A percentile compares a stretch with the other conserved stretches of the same genome.
phyloP scores from a whole-genome alignment of 2,113 vertebrate species.

The Varanus salvator region DNA sequence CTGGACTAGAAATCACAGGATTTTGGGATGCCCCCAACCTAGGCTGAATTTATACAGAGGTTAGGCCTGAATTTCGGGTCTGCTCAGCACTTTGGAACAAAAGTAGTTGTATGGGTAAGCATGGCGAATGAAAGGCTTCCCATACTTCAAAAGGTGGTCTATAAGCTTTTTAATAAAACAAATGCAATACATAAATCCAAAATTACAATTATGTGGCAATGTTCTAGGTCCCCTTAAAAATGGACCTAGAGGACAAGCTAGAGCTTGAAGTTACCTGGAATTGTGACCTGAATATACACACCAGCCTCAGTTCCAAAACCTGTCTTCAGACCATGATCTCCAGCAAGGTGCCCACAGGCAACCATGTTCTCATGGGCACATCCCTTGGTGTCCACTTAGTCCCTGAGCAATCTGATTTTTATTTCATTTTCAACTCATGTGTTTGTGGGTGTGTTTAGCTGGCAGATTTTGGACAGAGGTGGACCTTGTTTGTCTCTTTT shows the following conservation, averaged over 20 bases:
- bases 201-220: not conserved
- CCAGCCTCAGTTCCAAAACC: not conserved
- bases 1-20: not conserved
- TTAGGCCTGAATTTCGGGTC: not conserved
- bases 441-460: too few species aligned
- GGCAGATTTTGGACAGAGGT: too few species aligned
- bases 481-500: too few species aligned
- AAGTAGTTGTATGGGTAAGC: not conserved
- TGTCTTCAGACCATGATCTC: not conserved
- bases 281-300: not conserved
- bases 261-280: not conserved
- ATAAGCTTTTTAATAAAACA: too few species aligned
- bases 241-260: not conserved
- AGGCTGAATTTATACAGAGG: not conserved
- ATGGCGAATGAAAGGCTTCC: too few species aligned
- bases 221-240: not conserved
- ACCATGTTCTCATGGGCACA: too few species aligned
- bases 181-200: not conserved
- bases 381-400: too few species aligned
- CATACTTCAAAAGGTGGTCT: too few species aligned
- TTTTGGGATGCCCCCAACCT: slow-evolving; percentile 28
- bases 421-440: too few species aligned
- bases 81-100: not conserved
- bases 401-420: too few species aligned
- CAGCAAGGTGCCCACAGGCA: too few species aligned